A percentile compares a stretch with the other conserved stretches of the same genome.
phyloP scores from a whole-genome alignment of 2,113 vertebrate genomes.

The Bagarius yarrelli region DNA sequence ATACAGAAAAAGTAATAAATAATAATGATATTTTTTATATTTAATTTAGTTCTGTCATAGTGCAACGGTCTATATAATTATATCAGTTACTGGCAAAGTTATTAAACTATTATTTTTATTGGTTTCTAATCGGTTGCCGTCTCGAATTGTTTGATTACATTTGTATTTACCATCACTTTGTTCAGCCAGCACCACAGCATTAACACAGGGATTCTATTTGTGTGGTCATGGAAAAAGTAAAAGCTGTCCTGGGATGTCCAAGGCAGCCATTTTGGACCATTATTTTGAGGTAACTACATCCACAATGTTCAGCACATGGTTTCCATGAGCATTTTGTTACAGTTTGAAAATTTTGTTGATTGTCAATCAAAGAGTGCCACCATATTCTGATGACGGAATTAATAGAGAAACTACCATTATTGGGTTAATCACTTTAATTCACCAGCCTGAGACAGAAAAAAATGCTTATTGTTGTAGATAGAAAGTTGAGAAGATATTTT shows the following conservation, averaged over 20 bases:
- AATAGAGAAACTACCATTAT: conserved; percentile 73
- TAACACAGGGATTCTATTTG: conserved; percentile 46
- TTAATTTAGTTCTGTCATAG: too few relatives aligned
- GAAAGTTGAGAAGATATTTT: not conserved
- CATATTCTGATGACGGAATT: conserved; percentile 60
- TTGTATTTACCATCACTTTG: not conserved
- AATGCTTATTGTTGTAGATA: not conserved
- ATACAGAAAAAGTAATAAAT: not conserved
- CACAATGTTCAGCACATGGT: conserved; percentile 55
- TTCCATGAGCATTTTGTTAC: conserved; percentile 57
- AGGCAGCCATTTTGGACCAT: conserved; percentile 52
- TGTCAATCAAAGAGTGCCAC: conserved; percentile 59
- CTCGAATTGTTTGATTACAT: conserved; percentile 41
- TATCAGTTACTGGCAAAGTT: conserved; percentile 25
- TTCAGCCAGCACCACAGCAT: conserved; percentile 35
- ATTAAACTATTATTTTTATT: conserved; percentile 40
- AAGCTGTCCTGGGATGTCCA: conserved; percentile 52
- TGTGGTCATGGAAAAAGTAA: conserved; percentile 45
- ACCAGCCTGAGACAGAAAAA: not conserved
- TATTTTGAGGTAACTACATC: conserved; percentile 65
- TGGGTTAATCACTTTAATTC: conserved; percentile 5
- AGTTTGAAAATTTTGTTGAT: conserved; percentile 60
- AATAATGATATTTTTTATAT: too few relatives aligned
- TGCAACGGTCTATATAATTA: too few relatives aligned
- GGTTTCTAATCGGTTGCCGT: conserved; percentile 45